Conservation (phyloP, 2,888 invertebrate genomes). For the Heteropelma amictum region DNA sequence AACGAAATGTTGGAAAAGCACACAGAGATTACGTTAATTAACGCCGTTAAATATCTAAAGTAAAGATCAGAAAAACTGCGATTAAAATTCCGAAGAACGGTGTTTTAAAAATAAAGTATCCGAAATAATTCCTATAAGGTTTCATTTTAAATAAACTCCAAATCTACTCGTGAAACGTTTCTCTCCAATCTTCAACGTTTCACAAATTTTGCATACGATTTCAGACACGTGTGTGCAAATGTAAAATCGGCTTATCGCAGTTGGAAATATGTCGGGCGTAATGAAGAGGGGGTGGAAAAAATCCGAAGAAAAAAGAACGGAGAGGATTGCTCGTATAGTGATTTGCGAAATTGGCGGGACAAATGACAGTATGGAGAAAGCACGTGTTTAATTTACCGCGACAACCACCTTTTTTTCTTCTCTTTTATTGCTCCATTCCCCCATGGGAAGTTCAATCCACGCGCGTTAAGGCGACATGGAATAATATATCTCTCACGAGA, state of each 20-base stretch:
- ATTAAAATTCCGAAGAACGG: no score
- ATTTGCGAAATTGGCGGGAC: constrained; percentile 39
- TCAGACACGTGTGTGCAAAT: neutral
- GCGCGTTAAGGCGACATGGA: constrained; percentile 8
- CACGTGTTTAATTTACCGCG: constrained; percentile 35
- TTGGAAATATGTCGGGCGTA: neutral
- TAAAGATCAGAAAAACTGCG: no score
- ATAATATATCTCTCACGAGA: neutral
- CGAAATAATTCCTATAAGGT: no score
- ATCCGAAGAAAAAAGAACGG: neutral
- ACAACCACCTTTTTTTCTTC: neutral
- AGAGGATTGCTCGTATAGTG: no score
- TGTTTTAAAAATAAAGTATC: no score
- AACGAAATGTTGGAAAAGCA: no score
- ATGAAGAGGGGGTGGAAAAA: neutral
- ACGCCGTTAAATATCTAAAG: no score
- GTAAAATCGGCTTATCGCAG: neutral
- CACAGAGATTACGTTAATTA: no score
- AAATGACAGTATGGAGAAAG: neutral
- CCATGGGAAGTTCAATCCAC: constrained; percentile 22
- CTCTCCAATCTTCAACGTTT: no score
- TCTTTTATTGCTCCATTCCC: neutral
- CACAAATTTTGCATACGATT: no score
- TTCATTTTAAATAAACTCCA: no score
- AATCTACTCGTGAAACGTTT: no score